A percentile compares a stretch with the other conserved stretches of the same genome.
These are phyloP conservation scores for Chironomus tepperi DNA, from an alignment of 1,140 invertebrate species.

Conservation along the genomic window DNA sequence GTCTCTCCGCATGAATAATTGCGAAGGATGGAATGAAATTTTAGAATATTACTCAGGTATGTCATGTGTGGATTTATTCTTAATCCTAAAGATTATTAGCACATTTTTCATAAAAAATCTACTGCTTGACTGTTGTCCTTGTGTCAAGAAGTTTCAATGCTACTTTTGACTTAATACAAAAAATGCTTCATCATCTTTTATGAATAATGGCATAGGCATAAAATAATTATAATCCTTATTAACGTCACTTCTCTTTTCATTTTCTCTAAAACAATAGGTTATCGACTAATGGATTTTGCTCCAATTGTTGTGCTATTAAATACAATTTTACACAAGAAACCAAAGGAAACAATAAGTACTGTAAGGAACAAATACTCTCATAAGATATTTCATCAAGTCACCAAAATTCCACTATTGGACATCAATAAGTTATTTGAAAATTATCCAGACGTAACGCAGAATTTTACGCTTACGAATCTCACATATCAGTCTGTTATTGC, in stretches of 20 bases:
- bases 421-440: constrained; percentile 35
- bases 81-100: too few species aligned
- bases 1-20: constrained; percentile 74
- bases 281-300: constrained; percentile 63
- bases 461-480: neutral
- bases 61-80: constrained; percentile 47
- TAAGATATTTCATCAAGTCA: constrained; percentile 81
- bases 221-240: too few species aligned
- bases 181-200: too few species aligned
- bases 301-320: constrained; percentile 66
- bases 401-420: constrained; percentile 55
- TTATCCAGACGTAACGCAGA: neutral
- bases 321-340: constrained; percentile 62
- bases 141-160: too few species aligned
- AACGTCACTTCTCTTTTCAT: too few species aligned
- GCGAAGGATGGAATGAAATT: constrained; percentile 66
- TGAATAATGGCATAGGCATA: too few species aligned
- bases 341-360: constrained; percentile 67
- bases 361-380: constrained; percentile 93
- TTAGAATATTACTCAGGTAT: constrained; percentile 76
- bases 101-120: too few species aligned
- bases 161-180: too few species aligned
- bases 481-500: neutral
- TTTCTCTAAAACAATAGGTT: constrained; percentile 43
- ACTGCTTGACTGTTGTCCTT: too few species aligned